Percentiles rank a stretch among this genome's conserved stretches.
phyloP scores from a whole-genome alignment of 2,113 vertebrate species.

The Manacus vitellinus region DNA sequence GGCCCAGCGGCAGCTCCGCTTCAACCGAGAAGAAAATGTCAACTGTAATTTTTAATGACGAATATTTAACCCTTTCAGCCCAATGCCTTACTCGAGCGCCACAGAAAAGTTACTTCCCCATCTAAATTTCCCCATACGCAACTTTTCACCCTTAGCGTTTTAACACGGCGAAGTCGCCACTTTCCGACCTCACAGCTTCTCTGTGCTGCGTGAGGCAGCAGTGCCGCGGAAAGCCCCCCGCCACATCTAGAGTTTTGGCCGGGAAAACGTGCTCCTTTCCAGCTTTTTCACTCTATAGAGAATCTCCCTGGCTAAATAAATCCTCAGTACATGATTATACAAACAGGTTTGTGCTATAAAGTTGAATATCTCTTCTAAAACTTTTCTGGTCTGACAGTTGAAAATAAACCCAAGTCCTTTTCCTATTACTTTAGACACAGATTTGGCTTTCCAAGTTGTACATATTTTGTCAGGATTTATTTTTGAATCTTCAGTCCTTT shows the following conservation, averaged over 20 bases:
- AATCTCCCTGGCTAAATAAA: not conserved
- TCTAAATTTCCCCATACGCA: not conserved
- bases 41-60: not conserved
- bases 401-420: not conserved
- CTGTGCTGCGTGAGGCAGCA: not conserved
- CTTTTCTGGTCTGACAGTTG: not conserved
- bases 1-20: not conserved
- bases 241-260: not conserved
- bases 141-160: not conserved
- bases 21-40: not conserved
- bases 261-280: not conserved
- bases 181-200: accelerated
- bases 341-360: not conserved
- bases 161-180: accelerated
- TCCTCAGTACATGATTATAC: accelerated
- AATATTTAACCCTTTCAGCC: not conserved
- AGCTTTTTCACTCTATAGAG: not conserved
- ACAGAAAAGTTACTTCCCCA: not conserved
- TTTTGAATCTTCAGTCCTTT: not conserved
- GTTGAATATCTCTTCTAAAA: not conserved
- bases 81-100: not conserved
- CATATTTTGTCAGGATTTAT: not conserved
- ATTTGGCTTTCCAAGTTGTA: not conserved
- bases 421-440: not conserved
- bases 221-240: accelerated